phyloP scores from a whole-genome alignment of 2,797 vertebrate species.

The Furcifer pardalis region DNA sequence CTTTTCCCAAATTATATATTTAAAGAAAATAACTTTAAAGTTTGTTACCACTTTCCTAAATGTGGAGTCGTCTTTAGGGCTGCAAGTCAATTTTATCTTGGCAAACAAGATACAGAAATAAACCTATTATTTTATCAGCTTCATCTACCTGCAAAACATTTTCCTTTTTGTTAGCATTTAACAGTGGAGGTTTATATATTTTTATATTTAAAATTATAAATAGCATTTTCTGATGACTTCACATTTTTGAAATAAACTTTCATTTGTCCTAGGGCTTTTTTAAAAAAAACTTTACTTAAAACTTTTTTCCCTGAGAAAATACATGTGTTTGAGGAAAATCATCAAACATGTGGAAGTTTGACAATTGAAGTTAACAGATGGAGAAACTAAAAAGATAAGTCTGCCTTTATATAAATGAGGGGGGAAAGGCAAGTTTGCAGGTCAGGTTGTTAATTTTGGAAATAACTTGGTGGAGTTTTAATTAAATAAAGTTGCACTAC shows the following conservation, averaged over 20 bases:
- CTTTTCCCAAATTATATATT: background rate
- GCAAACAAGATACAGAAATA: background rate
- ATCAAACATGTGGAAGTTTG: conserved; percentile 1
- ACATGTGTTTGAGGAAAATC: conserved; percentile 3
- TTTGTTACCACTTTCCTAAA: background rate
- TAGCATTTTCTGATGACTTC: background rate
- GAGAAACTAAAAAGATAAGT: background rate
- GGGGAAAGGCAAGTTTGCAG: background rate
- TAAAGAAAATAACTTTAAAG: conserved; percentile 7
- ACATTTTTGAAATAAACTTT: background rate
- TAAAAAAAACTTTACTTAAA: background rate
- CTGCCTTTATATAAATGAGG: background rate
- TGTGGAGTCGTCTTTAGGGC: background rate
- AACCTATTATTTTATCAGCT: background rate
- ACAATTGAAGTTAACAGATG: conserved; percentile 8
- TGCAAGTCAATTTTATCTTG: conserved; percentile 15
- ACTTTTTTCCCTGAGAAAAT: conserved; percentile 17
- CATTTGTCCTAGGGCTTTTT: background rate
- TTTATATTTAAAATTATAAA: conserved; percentile 15
- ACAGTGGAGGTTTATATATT: conserved; percentile 1
- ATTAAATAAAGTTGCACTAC: background rate
- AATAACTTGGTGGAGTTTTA: background rate
- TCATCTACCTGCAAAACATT: background rate
- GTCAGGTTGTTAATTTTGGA: background rate
- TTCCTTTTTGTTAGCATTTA: background rate